Evolutionary conservation across 64 coral and sea anemone genomes (phyloP), one percentile per base, ranked within the genome.

Genomic region (Acropora yongei): DNA sequence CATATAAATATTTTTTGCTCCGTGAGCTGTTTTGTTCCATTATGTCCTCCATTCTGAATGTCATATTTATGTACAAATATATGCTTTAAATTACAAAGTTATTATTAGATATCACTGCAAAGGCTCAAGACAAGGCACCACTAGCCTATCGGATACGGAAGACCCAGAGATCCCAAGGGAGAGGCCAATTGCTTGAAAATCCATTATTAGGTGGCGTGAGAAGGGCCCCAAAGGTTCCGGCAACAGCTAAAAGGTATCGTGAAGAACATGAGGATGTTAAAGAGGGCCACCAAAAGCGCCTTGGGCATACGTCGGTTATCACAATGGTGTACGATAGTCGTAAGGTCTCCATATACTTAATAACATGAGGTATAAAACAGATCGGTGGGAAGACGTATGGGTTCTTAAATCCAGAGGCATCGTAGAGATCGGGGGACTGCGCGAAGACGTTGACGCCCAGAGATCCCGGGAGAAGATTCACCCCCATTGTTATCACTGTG

Each of bases 251-350:
- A 3, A 77, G 19, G n/a, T 30, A 41, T 14, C 41, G 18, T 12
- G 61, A 40, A 14, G 74, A 77, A 47, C 30, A 53, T 5, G 46
- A 2, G 45, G 49, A 53, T 47, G 41, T 14, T 4, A 90, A 49
- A 5, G 71, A 50, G 8, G 76, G 78, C 50, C 50, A 55, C 50
- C 50, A 55, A 55, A 55, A 55, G 9, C 50, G 50, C 50, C 50
- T 55, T 55, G 77, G 61, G 81, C 89, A 68, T 4, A 82, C 79
- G 68, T 90, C 78, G 12, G 89, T 57, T 45, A 90, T 42, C 6
- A 82, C 89, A 1, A 90, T 8, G 72, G 88, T 78, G 57, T 78
- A 69, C 3, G 1, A 50, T 11, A 50, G n/a, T 20, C 47, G 77
- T 4, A 79, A 57, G n/a, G 2, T 57, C 4, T 5, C 11, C 9